Percentiles rank a stretch among this genome's conserved stretches.
These are phyloP conservation scores for Alca torda DNA, from an alignment of 2,797 vertebrate genomes.

Conservation along the genomic window DNA sequence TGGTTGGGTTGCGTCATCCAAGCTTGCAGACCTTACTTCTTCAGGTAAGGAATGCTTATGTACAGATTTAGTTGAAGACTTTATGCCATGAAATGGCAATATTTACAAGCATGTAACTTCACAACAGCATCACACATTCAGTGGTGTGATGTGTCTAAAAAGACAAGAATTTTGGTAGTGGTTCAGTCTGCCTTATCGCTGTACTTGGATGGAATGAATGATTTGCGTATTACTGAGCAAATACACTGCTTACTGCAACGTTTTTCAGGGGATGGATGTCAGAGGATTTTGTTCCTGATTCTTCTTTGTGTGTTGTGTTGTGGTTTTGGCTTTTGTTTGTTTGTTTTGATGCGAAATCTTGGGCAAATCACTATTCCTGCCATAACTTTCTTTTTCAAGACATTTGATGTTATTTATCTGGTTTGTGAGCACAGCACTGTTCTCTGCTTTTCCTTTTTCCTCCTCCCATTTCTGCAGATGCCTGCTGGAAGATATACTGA, in stretches of 20 bases:
- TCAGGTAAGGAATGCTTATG: background rate
- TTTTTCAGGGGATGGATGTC: background rate
- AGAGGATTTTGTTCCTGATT: background rate
- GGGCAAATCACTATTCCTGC: background rate
- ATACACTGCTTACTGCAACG: background rate
- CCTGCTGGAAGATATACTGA: background rate
- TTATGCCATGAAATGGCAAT: background rate
- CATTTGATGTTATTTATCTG: background rate
- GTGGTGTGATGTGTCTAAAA: background rate
- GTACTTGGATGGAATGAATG: background rate
- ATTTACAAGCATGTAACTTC: background rate
- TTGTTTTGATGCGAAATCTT: background rate
- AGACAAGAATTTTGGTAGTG: background rate
- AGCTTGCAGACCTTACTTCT: background rate
- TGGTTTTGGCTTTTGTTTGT: background rate
- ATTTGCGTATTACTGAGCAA: background rate
- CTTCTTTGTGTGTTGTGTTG: background rate
- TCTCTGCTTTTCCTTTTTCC: background rate
- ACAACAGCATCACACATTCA: background rate
- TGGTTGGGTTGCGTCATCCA: background rate
- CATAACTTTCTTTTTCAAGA: background rate
- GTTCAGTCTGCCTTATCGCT: background rate
- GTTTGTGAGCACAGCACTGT: rapidly evolving
- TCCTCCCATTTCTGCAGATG: background rate
- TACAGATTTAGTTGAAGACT: background rate